phyloP scores from a whole-genome alignment of 2,113 vertebrate species.

The Tetrax tetrax region DNA sequence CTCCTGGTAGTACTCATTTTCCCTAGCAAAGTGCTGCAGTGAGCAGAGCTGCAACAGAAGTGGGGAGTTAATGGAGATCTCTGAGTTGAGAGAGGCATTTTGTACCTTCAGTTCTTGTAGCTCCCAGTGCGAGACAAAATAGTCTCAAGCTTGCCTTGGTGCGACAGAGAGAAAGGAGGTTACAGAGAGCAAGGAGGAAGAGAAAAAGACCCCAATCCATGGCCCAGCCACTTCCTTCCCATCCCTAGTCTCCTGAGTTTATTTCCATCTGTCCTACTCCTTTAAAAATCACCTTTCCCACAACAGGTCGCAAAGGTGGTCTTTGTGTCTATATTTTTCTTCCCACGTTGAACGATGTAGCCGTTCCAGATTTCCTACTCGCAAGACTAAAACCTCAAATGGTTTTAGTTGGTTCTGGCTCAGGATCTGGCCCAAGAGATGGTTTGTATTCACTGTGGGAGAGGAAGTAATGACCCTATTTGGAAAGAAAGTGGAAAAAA shows the following conservation, averaged over 20 bases:
- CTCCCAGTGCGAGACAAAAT: background rate
- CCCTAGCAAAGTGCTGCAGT: background rate
- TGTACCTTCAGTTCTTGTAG: background rate
- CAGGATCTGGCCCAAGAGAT: background rate
- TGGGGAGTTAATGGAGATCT: background rate
- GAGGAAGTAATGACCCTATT: rapidly evolving
- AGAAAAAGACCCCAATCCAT: background rate
- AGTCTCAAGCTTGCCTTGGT: rapidly evolving
- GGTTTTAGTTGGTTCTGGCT: background rate
- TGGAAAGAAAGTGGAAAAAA: background rate
- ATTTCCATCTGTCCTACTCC: background rate
- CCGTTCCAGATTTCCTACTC: background rate
- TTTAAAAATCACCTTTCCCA: background rate
- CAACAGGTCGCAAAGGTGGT: background rate
- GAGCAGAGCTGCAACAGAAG: background rate
- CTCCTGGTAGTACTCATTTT: background rate
- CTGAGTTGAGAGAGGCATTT: background rate
- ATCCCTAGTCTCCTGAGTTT: rapidly evolving
- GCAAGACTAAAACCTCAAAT: background rate
- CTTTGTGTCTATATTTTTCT: background rate
- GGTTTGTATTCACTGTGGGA: background rate
- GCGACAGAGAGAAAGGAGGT: background rate
- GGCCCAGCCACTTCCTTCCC: background rate
- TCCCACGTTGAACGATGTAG: rapidly evolving
- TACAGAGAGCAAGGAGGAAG: background rate